Evolutionary conservation across 2,113 vertebrate species (phyloP), one percentile per base, ranked within the genome.

Genomic region (Tetrax tetrax): DNA sequence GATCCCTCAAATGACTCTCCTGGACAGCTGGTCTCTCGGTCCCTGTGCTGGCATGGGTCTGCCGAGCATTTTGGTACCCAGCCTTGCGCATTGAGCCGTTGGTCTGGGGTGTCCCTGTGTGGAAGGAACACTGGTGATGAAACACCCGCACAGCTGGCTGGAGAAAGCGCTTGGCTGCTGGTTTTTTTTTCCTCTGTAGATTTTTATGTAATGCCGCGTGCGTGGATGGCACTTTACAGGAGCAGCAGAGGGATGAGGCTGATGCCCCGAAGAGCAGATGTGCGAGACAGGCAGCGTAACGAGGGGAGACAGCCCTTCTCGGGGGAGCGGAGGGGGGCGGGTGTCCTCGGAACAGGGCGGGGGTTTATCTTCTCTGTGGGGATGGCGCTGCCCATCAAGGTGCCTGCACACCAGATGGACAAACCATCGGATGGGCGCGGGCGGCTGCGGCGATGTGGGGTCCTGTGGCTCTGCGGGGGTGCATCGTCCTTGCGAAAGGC

Each of bases 81-180:
- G 19, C 4, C n/a, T 12, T 14, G 20, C 8, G 31, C 50, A 0
- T 1, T 0, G 35, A 77, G 84, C 61, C 1, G 6, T 16, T 10
- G 53, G 1, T 15, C 48, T 0, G 1, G 74, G 74, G 5, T 13
- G 37, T 27, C 48, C 68, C 63, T 10, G 2, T 2, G 0, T 0
- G 1, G 14, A n/a, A 54, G 45, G 48, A 33, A 2, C 0, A 0
- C 25, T 57, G 45, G 72, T 64, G 64, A 74, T 70, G 53, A 41
- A 89, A 9, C 31, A 3, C 59, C 69, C 3, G 7, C 51, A 7
- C 25, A 80, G 74, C 27, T 1, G 7, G 79, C 86, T 48, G 82
- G 41, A 41, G 86, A n/a, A 48, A 6, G 86, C 2, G 0, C 54
- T 51, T 1, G 37, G 61, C 45, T 28, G 69, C 82, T 66, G 79